Percentiles rank a stretch among this genome's conserved stretches.
Conservation (phyloP, 2,888 invertebrate genomes). For the Xestia rhomboidea region DNA sequence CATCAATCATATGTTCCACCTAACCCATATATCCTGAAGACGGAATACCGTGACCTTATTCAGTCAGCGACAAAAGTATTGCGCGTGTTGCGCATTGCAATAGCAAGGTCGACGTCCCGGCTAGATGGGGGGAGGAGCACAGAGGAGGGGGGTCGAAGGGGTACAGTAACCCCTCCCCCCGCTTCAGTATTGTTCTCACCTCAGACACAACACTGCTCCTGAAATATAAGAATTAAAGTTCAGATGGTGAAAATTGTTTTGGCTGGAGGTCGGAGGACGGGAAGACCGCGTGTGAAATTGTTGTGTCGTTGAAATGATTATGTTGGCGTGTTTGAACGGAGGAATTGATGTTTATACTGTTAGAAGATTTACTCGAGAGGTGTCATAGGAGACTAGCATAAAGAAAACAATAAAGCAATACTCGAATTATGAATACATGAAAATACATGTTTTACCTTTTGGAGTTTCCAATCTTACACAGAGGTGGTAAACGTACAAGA, state of each 20-base stretch:
- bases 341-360: not conserved
- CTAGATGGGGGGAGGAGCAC: slow-evolving; percentile 38
- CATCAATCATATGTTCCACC: slow-evolving; percentile 68
- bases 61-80: slow-evolving; percentile 82
- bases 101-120: slow-evolving; percentile 84
- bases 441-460: not conserved
- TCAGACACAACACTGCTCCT: slow-evolving; percentile 74
- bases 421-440: not conserved
- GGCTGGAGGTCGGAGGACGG: slow-evolving; percentile 52
- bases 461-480: not conserved
- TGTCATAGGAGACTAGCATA: not conserved
- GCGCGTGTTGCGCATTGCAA: slow-evolving; percentile 85
- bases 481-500: not conserved
- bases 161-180: slow-evolving; percentile 31
- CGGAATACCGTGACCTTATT: slow-evolving; percentile 85
- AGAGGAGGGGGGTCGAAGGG: slow-evolving; percentile 36
- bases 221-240: slow-evolving; percentile 74
- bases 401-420: not conserved
- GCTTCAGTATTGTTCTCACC: slow-evolving; percentile 73
- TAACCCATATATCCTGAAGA: slow-evolving; percentile 72
- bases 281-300: slow-evolving; percentile 23
- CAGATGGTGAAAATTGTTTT: slow-evolving; percentile 58
- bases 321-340: not conserved
- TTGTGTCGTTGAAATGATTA: slow-evolving; percentile 11
- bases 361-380: not conserved